Evolutionary conservation across 2,797 vertebrate genomes (phyloP).

Genomic region (Heteromormyrus szaboi): DNA sequence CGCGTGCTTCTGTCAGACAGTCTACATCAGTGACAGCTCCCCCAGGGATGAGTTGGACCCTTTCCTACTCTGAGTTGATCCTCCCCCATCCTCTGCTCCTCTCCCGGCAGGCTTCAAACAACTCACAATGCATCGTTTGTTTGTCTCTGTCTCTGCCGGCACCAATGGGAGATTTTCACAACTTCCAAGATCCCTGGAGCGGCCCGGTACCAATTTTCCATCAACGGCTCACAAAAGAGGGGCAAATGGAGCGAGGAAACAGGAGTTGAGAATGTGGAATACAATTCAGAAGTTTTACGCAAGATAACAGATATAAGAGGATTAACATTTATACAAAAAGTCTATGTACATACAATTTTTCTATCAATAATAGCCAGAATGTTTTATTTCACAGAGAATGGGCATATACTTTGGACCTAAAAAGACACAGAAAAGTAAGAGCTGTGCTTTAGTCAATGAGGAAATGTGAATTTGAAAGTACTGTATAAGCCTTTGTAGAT

Average conservation of each 20-base stretch:
- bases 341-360: constrained; percentile 33
- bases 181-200: constrained; percentile 39
- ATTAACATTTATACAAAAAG: constrained; percentile 27
- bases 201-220: constrained; percentile 23
- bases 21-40: constrained; percentile 30
- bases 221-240: constrained; percentile 8
- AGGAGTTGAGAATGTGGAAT: constrained; percentile 45
- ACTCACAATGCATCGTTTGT: constrained; percentile 40
- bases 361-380: neutral
- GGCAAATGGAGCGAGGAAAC: constrained; percentile 26
- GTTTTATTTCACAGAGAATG: neutral
- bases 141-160: constrained; percentile 35
- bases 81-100: constrained; percentile 8
- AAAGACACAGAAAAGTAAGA: neutral
- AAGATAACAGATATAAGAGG: constrained; percentile 38
- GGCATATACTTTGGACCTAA: neutral
- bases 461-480: neutral
- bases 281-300: constrained; percentile 39
- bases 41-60: constrained; percentile 37
- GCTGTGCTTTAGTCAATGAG: neutral
- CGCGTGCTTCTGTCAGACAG: neutral
- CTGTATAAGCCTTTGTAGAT: neutral
- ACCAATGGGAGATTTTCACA: constrained; percentile 42
- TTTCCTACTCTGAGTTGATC: constrained; percentile 19
- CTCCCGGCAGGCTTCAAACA: constrained; percentile 40